These are phyloP conservation scores for Dugesia japonica DNA, from an alignment of 2,888 invertebrate species.

Conservation along the genomic window DNA sequence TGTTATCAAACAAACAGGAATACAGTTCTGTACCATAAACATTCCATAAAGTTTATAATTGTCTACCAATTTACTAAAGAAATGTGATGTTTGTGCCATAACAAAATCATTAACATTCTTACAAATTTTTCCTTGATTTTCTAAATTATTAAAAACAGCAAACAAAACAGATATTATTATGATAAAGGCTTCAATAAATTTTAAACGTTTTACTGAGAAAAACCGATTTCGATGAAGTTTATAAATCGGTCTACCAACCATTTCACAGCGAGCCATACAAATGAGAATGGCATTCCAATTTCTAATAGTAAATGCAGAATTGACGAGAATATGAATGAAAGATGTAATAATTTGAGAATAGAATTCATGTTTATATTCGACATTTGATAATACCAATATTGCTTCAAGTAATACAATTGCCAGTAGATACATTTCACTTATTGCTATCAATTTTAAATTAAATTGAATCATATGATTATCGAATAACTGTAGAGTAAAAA, in stretches of 20 bases:
- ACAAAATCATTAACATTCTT: background rate
- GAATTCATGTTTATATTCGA: background rate
- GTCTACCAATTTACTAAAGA: background rate
- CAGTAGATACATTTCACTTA: conserved; percentile 1
- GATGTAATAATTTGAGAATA: background rate
- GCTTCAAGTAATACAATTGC: background rate
- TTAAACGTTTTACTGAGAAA: background rate
- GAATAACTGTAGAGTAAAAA: background rate
- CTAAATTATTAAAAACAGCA: background rate
- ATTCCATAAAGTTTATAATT: background rate
- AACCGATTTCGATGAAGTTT: background rate
- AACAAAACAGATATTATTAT: background rate
- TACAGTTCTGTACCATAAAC: background rate
- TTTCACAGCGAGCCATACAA: conserved; percentile 1
- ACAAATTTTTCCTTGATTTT: background rate
- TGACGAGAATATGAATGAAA: background rate
- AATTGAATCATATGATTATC: conserved; percentile 6
- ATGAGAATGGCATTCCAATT: background rate
- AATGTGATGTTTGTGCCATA: background rate
- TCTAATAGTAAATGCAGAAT: background rate
- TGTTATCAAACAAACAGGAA: background rate
- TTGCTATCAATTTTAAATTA: background rate
- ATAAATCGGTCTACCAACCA: background rate
- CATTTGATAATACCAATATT: background rate
- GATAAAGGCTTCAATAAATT: background rate